Evolutionary conservation across 2,888 invertebrate genomes (phyloP).

Genomic region (Pemphredon lugubris): DNA sequence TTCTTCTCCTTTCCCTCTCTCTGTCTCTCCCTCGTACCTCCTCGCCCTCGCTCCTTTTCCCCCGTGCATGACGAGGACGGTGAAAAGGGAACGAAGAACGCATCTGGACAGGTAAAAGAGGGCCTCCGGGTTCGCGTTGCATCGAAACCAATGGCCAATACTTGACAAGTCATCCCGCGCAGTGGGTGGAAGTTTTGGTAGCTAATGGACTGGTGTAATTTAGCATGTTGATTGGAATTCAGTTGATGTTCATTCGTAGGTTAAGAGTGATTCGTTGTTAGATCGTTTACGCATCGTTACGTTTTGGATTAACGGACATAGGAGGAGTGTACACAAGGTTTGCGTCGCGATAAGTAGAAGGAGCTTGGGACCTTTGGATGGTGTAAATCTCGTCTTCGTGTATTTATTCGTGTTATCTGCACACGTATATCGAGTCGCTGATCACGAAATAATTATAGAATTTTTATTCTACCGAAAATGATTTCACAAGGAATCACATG

Average conservation of each 20-base stretch:
- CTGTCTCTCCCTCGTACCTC: too few species aligned
- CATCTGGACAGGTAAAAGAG: constrained; percentile 59
- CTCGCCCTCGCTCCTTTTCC: constrained; percentile 4
- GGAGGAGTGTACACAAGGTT: too few species aligned
- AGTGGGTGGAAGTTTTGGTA: constrained; percentile 60
- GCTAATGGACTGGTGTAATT: constrained; percentile 57
- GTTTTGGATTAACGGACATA: too few species aligned
- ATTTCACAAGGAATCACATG: too few species aligned
- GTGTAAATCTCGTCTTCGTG: too few species aligned
- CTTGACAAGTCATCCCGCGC: constrained; percentile 53
- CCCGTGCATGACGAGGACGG: constrained; percentile 17
- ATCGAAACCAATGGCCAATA: constrained; percentile 52
- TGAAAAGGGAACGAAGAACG: constrained; percentile 22
- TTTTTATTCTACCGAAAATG: too few species aligned
- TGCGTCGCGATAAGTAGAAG: too few species aligned
- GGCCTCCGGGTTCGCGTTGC: constrained; percentile 38
- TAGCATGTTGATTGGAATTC: constrained; percentile 55
- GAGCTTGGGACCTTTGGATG: too few species aligned
- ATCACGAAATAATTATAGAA: too few species aligned
- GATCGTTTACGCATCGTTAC: neutral
- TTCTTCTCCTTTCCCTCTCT: too few species aligned
- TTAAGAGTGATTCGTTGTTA: neutral
- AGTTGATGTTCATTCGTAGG: constrained; percentile 36
- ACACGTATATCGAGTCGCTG: too few species aligned
- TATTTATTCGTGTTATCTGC: too few species aligned